A percentile compares a stretch with the other conserved stretches of the same genome.
Evolutionary conservation across 2,113 vertebrate species (phyloP).

Genomic region (Lampris incognitus): DNA sequence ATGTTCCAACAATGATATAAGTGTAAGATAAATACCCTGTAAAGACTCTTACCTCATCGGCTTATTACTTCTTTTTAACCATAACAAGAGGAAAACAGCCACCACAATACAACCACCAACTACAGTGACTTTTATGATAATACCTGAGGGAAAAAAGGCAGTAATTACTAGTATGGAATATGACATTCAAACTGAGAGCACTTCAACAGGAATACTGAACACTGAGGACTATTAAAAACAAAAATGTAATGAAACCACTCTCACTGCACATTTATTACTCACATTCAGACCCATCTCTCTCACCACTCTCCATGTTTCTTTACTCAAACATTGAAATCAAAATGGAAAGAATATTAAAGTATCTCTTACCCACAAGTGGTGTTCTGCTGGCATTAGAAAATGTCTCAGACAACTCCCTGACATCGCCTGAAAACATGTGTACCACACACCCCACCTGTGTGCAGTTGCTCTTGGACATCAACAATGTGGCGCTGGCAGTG

Average conservation of each 20-base stretch:
- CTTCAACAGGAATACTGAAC: not conserved
- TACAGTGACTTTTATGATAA: too few species aligned
- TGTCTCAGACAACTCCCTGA: not conserved
- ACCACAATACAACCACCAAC: too few species aligned
- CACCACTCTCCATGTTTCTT: not conserved
- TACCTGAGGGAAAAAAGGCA: too few species aligned
- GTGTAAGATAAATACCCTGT: too few species aligned
- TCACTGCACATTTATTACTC: not conserved
- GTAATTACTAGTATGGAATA: not conserved
- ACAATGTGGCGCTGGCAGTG: conserved; percentile 25
- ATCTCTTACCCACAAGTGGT: conserved; percentile 18
- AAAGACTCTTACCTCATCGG: too few species aligned
- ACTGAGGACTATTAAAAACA: too few species aligned
- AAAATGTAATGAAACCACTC: not conserved
- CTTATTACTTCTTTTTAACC: too few species aligned
- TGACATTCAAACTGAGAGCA: not conserved
- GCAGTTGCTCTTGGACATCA: not conserved
- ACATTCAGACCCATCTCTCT: too few species aligned
- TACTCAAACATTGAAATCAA: not conserved
- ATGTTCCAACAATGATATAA: too few species aligned
- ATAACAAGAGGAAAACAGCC: too few species aligned
- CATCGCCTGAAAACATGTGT: conserved; percentile 16
- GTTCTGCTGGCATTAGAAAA: not conserved
- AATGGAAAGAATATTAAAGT: not conserved
- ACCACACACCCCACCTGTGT: conserved; percentile 34